Percentiles rank a stretch among this genome's conserved stretches.
Evolutionary conservation across 2,888 invertebrate genomes (phyloP).

Genomic region (Ectobius pallidus): DNA sequence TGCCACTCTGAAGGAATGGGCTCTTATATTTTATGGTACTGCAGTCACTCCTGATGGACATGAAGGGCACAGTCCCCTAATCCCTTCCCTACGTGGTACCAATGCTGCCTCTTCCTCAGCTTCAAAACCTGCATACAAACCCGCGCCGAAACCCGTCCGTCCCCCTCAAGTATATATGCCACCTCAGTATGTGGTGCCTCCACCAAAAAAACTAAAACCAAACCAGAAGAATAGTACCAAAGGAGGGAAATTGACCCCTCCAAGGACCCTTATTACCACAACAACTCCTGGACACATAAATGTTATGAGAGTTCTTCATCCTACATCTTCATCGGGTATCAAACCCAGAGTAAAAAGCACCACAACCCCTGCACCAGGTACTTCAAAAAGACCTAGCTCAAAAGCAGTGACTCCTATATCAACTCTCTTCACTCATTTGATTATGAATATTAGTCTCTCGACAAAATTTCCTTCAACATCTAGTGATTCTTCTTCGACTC

Average conservation of each 20-base stretch:
- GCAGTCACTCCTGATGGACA: slow-evolving; percentile 59
- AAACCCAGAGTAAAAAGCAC: slow-evolving; percentile 17
- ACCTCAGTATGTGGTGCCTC: slow-evolving; percentile 48
- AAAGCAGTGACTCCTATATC: background rate
- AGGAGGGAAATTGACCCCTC: background rate
- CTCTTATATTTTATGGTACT: slow-evolving; percentile 91
- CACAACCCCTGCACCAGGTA: background rate
- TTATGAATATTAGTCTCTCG: background rate
- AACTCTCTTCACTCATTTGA: background rate
- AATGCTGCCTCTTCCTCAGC: slow-evolving; percentile 40
- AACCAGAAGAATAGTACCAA: slow-evolving; percentile 17
- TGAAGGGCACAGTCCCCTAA: slow-evolving; percentile 47
- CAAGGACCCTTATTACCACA: slow-evolving; percentile 18
- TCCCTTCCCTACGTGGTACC: slow-evolving; percentile 37
- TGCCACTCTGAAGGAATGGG: slow-evolving; percentile 91
- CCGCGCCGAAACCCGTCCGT: too few species aligned
- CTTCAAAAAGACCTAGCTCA: background rate
- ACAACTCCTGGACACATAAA: slow-evolving; percentile 4
- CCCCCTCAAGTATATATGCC: slow-evolving; percentile 46
- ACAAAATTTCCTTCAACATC: background rate
- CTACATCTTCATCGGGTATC: background rate
- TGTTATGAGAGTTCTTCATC: background rate
- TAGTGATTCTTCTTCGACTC: background rate
- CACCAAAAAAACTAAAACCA: background rate
- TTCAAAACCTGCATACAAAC: slow-evolving; percentile 22